A percentile compares a stretch with the other conserved stretches of the same genome.
Conservation (phyloP, 2,797 vertebrate genomes). For the Acanthurus leucopareius region DNA sequence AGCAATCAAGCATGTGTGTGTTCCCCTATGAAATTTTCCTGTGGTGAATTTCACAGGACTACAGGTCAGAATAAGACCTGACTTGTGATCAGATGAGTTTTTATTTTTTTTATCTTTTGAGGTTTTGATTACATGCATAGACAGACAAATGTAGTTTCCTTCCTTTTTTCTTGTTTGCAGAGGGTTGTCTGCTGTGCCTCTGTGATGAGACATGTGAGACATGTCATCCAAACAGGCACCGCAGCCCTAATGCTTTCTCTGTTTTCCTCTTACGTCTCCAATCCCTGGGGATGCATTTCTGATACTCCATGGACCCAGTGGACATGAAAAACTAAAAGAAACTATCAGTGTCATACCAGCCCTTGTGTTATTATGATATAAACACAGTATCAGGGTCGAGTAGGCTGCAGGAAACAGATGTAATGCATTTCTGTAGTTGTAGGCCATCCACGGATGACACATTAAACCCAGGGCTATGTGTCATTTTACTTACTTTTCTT, state of each 20-base stretch:
- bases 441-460: conserved; percentile 21
- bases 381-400: conserved; percentile 11
- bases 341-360: conserved; percentile 17
- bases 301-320: not conserved
- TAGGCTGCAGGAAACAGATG: conserved; percentile 46
- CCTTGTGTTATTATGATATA: conserved; percentile 3
- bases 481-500: conserved; percentile 11
- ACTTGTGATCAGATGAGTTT: not conserved
- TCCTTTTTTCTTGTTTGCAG: not conserved
- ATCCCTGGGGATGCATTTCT: not conserved
- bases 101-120: not conserved
- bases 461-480: not conserved
- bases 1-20: not conserved
- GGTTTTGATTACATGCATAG: not conserved
- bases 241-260: not conserved
- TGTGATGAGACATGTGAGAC: not conserved
- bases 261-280: conserved; percentile 1
- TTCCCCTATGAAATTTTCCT: not conserved
- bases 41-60: not conserved
- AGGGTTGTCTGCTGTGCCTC: not conserved
- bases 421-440: conserved; percentile 18
- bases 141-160: not conserved
- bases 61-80: not conserved
- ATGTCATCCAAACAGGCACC: conserved; percentile 11
- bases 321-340: conserved; percentile 2